Conservation (phyloP, 2,888 invertebrate genomes). For the Stenurella melanura region DNA sequence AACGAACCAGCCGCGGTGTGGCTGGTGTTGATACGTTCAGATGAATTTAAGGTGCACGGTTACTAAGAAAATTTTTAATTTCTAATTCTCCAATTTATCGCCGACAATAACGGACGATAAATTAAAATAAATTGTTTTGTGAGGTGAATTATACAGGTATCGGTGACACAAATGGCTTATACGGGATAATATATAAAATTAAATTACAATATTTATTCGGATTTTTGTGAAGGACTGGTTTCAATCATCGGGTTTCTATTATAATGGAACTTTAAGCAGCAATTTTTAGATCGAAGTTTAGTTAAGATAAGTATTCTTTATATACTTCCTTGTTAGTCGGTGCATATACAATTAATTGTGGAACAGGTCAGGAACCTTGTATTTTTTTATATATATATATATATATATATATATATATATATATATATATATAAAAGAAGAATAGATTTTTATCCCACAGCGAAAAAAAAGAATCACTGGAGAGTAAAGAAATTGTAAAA, state of each 20-base stretch:
- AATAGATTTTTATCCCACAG: no score
- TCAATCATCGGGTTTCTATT: constrained; percentile 26
- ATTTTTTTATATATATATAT: no score
- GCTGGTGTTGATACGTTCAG: constrained; percentile 34
- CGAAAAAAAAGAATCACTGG: no score
- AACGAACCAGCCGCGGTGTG: constrained; percentile 63
- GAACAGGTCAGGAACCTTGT: no score
- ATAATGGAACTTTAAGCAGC: constrained; percentile 15
- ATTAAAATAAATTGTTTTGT: constrained; percentile 21
- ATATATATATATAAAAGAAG: no score
- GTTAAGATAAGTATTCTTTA: constrained; percentile 8
- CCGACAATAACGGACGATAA: constrained; percentile 31
- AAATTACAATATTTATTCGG: constrained; percentile 27
- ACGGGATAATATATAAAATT: constrained; percentile 21
- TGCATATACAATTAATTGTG: no score
- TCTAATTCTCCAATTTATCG: constrained; percentile 33
- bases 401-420: no score
- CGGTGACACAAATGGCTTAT: constrained; percentile 21
- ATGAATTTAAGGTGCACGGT: constrained; percentile 29
- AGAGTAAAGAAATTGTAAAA: no score
- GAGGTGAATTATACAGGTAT: constrained; percentile 33
- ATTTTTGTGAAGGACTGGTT: constrained; percentile 37
- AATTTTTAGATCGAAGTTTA: constrained; percentile 14
- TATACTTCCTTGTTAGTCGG: background rate
- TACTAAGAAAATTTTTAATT: constrained; percentile 29